Evolutionary conservation across 2,113 vertebrate species (phyloP).

Genomic region (Martes martes): DNA sequence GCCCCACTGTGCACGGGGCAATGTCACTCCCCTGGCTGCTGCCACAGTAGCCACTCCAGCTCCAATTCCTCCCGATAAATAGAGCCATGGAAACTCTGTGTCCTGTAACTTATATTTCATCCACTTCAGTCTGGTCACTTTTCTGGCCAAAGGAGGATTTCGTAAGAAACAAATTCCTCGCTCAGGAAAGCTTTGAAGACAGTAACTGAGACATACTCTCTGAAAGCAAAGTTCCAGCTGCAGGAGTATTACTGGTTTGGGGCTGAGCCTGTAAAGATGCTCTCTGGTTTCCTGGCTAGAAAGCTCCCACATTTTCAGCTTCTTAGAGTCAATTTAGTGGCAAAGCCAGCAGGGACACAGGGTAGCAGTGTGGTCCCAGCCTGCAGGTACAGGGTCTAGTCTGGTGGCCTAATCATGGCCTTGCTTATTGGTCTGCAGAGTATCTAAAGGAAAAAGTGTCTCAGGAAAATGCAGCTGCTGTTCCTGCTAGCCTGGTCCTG

Average conservation of each 20-base stretch:
- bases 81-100: slow-evolving; percentile 56
- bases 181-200: neutral
- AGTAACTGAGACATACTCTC: neutral
- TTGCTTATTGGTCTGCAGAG: neutral
- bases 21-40: slow-evolving; percentile 93
- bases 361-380: neutral
- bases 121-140: slow-evolving; percentile 73
- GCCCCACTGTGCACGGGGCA: slow-evolving; percentile 93
- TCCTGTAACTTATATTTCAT: slow-evolving; percentile 75
- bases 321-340: neutral
- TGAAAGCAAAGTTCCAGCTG: neutral
- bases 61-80: slow-evolving; percentile 95
- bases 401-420: neutral
- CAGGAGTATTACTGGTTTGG: neutral
- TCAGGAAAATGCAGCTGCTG: neutral
- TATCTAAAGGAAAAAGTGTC: neutral
- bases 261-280: neutral
- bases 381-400: neutral
- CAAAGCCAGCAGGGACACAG: neutral
- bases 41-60: slow-evolving; percentile 96
- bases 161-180: neutral
- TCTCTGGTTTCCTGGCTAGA: slow-evolving; percentile 16
- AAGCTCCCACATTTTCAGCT: neutral
- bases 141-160: slow-evolving; percentile 56
- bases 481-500: neutral